These are phyloP conservation scores for Drosophila maculinotata DNA, from an alignment of 2,888 invertebrate species.

Conservation along the genomic window DNA sequence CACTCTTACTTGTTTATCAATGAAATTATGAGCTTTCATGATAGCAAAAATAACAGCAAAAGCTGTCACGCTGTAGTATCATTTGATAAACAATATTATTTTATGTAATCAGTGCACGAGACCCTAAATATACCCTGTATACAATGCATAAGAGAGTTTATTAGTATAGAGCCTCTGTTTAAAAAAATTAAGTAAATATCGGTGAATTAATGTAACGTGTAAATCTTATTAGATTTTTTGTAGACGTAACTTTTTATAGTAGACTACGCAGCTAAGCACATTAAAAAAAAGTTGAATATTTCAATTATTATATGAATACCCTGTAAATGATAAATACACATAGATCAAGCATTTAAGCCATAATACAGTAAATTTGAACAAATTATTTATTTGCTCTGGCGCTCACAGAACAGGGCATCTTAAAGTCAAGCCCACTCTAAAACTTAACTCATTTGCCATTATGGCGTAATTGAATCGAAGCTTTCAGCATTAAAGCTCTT, in stretches of 20 bases:
- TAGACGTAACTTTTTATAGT: no score
- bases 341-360: no score
- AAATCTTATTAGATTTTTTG: no score
- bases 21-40: background rate
- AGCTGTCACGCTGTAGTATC: background rate
- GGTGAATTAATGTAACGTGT: background rate
- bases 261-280: no score
- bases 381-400: no score
- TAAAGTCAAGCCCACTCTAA: background rate
- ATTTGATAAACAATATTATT: background rate
- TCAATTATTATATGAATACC: no score
- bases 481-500: conserved; percentile 13
- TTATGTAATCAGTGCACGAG: no score
- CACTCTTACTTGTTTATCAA: no score
- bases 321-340: no score
- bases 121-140: no score
- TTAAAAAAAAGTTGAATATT: no score
- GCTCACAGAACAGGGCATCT: background rate
- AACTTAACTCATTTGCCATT: conserved; percentile 4
- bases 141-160: background rate
- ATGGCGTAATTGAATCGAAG: conserved; percentile 23
- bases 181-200: background rate
- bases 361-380: no score
- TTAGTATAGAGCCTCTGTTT: background rate
- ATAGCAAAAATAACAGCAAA: background rate